Conservation (phyloP, 2,888 invertebrate genomes). For the Apocheima hispidaria region DNA sequence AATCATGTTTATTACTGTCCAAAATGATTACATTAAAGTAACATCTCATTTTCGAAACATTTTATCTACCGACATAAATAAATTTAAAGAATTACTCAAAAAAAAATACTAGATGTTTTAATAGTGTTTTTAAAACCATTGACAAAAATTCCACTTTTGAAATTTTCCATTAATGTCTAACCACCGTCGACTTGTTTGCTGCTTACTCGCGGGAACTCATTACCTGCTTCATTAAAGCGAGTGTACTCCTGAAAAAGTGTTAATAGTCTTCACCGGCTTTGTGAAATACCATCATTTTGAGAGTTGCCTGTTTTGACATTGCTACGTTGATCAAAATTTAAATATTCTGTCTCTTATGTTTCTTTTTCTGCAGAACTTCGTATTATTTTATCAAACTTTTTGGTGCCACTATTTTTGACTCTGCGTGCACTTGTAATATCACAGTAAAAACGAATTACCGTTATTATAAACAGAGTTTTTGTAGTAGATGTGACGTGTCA, state of each 20-base stretch:
- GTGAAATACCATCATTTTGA: conserved; percentile 14
- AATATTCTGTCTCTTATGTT: not conserved
- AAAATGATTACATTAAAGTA: conserved; percentile 12
- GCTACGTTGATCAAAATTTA: conserved; percentile 8
- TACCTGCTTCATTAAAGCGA: conserved; percentile 79
- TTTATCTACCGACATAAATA: conserved; percentile 7
- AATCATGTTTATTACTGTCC: conserved; percentile 28
- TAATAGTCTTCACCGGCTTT: conserved; percentile 50
- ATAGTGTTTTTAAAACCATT: conserved; percentile 34
- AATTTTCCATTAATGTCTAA: conserved; percentile 46
- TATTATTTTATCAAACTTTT: too few relatives aligned
- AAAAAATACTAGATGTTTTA: conserved; percentile 11
- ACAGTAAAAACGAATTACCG: not conserved
- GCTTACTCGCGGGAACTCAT: conserved; percentile 71
- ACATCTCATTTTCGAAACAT: conserved; percentile 4
- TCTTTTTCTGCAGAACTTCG: not conserved
- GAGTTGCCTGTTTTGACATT: conserved; percentile 7
- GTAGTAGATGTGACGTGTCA: not conserved
- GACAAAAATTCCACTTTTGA: conserved; percentile 44
- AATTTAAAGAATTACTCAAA: not conserved
- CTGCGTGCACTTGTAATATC: too few relatives aligned
- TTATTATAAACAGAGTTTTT: not conserved
- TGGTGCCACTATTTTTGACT: too few relatives aligned
- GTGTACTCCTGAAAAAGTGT: conserved; percentile 63
- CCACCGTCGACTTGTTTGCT: conserved; percentile 62